These are phyloP conservation scores for Blastobasis adustella DNA, from an alignment of 2,888 invertebrate genomes.

Conservation along the genomic window DNA sequence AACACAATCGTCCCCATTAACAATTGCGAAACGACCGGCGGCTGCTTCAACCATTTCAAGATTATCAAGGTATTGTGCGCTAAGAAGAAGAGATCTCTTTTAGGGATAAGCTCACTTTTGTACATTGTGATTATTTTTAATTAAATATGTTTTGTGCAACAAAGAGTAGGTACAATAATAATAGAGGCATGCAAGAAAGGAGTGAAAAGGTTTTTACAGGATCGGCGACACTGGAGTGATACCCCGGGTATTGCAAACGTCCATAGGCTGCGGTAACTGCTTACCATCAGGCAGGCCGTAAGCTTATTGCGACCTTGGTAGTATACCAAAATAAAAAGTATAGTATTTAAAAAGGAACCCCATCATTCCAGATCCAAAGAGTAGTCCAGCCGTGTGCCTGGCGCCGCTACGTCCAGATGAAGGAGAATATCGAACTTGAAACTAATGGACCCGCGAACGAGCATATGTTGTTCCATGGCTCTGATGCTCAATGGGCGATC, in stretches of 20 bases:
- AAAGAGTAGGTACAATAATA: too few species aligned
- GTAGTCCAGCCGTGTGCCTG: neutral
- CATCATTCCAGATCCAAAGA: neutral
- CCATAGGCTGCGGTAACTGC: too few species aligned
- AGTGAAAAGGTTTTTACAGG: too few species aligned
- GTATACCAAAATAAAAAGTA: neutral
- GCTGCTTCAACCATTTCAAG: neutral
- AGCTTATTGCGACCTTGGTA: neutral
- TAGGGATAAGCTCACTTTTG: too few species aligned
- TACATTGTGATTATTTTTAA: too few species aligned
- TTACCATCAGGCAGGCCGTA: too few species aligned
- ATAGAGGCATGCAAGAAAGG: too few species aligned
- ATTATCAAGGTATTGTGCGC: neutral
- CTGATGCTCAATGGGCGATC: neutral
- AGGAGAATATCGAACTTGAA: neutral
- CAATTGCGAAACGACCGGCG: neutral
- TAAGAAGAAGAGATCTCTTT: too few species aligned
- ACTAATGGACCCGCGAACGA: neutral
- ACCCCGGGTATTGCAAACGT: too few species aligned
- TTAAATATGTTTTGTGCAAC: too few species aligned
- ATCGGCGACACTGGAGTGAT: too few species aligned
- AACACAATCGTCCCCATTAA: neutral
- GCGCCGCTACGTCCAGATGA: neutral
- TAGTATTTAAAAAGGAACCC: too few species aligned
- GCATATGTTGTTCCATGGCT: conserved; percentile 1